These are phyloP conservation scores for Formicarius rufipectus DNA, from an alignment of 2,113 vertebrate genomes.

Conservation along the genomic window DNA sequence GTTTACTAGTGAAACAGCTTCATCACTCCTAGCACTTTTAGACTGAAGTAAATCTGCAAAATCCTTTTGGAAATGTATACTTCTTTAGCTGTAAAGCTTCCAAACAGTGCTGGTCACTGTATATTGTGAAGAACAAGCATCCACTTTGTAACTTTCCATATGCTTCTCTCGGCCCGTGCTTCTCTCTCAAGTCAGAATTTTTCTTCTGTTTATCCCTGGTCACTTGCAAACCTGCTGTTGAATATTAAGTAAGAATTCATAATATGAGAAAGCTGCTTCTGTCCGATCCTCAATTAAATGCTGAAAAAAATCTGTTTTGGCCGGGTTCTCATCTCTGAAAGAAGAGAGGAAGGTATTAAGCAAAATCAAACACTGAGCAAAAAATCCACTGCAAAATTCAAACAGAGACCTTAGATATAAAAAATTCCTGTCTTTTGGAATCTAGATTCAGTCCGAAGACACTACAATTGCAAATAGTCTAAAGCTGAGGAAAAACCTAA, in stretches of 20 bases:
- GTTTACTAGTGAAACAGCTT: slow-evolving; percentile 39
- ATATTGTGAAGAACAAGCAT: neutral
- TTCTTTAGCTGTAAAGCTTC: slow-evolving; percentile 41
- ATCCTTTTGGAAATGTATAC: slow-evolving; percentile 12
- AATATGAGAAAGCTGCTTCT: slow-evolving; percentile 90
- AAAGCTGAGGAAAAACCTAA: neutral
- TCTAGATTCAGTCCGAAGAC: neutral
- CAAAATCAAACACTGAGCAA: neutral
- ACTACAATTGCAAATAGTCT: neutral
- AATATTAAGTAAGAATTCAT: slow-evolving; percentile 92
- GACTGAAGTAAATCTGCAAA: slow-evolving; percentile 36
- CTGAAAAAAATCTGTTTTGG: slow-evolving; percentile 88
- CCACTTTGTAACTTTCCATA: neutral
- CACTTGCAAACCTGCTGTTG: slow-evolving; percentile 93
- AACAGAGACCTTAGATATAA: neutral
- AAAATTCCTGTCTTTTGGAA: neutral
- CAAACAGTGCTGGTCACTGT: slow-evolving; percentile 3
- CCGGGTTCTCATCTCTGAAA: slow-evolving; percentile 87
- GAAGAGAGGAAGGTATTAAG: neutral
- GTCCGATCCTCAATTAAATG: slow-evolving; percentile 92
- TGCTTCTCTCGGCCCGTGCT: slow-evolving; percentile 30
- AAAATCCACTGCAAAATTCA: neutral
- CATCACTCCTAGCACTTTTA: slow-evolving; percentile 23
- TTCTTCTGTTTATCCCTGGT: slow-evolving; percentile 44
- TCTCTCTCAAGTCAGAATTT: neutral